Evolutionary conservation across 2,113 vertebrate species (phyloP).

Genomic region (Anarrhichthys ocellatus): DNA sequence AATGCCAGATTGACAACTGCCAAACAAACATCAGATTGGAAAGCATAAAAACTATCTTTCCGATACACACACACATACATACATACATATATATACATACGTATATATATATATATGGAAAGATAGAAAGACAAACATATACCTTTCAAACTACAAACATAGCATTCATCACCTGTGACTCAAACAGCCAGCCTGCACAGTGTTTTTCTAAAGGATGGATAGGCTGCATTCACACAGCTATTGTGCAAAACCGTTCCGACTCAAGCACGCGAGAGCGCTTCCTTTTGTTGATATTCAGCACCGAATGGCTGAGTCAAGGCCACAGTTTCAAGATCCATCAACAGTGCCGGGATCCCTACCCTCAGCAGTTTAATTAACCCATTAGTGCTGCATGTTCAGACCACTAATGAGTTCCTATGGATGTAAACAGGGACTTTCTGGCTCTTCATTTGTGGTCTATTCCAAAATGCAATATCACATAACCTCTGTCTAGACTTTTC

Average conservation of each 20-base stretch:
- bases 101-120: too few relatives aligned
- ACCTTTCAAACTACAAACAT: too few relatives aligned
- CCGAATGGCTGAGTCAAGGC: neutral
- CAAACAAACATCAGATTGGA: too few relatives aligned
- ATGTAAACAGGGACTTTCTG: neutral
- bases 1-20: too few relatives aligned
- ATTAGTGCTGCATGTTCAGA: slow-evolving; percentile 6
- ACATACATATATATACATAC: too few relatives aligned
- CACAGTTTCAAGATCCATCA: neutral
- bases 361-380: neutral
- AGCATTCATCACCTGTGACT: too few relatives aligned
- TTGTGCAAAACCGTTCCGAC: neutral
- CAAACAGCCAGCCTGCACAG: too few relatives aligned
- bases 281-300: neutral
- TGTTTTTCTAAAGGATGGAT: neutral
- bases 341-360: neutral
- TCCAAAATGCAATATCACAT: too few relatives aligned
- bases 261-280: neutral
- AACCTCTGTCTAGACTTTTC: too few relatives aligned
- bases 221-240: neutral
- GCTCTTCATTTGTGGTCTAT: neutral
- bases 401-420: neutral
- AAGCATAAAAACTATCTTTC: too few relatives aligned
- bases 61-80: too few relatives aligned
- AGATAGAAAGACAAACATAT: too few relatives aligned